Conservation (phyloP, 2,888 invertebrate genomes). For the Notocelia uddmanniana region DNA sequence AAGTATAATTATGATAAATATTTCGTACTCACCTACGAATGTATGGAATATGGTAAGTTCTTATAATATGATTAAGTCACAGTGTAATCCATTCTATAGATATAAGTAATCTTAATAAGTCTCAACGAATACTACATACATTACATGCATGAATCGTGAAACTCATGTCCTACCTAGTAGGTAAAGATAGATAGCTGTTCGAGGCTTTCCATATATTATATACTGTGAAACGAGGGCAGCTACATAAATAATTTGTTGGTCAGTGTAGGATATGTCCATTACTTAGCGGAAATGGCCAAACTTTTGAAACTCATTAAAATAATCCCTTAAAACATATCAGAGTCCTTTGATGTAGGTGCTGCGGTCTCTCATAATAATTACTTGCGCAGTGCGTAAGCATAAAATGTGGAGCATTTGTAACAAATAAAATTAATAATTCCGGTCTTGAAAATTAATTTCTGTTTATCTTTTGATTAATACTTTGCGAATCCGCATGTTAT, state of each 20-base stretch:
- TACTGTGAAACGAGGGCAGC: background rate
- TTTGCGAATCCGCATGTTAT: background rate
- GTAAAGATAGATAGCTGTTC: background rate
- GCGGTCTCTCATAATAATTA: constrained; percentile 43
- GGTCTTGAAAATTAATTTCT: background rate
- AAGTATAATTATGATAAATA: too few relatives aligned
- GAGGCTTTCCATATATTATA: background rate
- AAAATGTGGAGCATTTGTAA: constrained; percentile 28
- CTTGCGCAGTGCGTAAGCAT: constrained; percentile 39
- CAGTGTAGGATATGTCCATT: constrained; percentile 34
- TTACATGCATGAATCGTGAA: too few relatives aligned
- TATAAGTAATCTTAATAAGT: too few relatives aligned
- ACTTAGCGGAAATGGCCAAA: constrained; percentile 44
- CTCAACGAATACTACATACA: too few relatives aligned
- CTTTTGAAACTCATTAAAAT: constrained; percentile 45
- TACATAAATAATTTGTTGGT: constrained; percentile 29
- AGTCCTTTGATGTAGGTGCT: constrained; percentile 43
- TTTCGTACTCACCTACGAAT: too few relatives aligned
- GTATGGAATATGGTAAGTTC: too few relatives aligned
- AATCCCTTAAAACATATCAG: constrained; percentile 42
- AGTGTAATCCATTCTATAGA: too few relatives aligned
- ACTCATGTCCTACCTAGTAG: too few relatives aligned
- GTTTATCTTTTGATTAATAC: constrained; percentile 1
- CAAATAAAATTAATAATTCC: constrained; percentile 12
- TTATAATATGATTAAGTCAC: too few relatives aligned